These are phyloP conservation scores for Brachyopa scutellaris DNA, from an alignment of 2,888 invertebrate genomes.

Conservation along the genomic window DNA sequence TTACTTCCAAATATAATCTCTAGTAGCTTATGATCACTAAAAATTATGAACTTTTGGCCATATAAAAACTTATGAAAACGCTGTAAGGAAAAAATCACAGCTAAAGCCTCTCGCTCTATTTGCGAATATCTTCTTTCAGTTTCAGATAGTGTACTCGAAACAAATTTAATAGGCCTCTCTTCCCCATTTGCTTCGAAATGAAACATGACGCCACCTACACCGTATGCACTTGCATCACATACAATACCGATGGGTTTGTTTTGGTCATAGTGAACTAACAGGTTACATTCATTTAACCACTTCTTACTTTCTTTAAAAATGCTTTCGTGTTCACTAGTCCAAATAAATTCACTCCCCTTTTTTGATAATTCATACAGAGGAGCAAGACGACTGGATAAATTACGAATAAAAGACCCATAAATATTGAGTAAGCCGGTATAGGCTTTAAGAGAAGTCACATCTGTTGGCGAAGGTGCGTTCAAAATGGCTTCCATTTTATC, in stretches of 20 bases:
- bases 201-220: constrained; percentile 21
- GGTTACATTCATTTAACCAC: neutral
- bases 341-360: neutral
- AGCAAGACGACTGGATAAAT: neutral
- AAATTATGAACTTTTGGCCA: constrained; percentile 9
- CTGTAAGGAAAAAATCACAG: constrained; percentile 28
- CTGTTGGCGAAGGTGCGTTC: constrained; percentile 8
- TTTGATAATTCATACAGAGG: neutral
- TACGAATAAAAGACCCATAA: neutral
- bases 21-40: constrained; percentile 18
- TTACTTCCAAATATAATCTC: constrained; percentile 14
- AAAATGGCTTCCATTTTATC: constrained; percentile 20
- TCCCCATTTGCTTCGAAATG: constrained; percentile 40
- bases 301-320: neutral
- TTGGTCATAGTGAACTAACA: neutral
- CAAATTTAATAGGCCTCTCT: constrained; percentile 38
- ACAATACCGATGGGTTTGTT: constrained; percentile 9
- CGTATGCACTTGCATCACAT: constrained; percentile 39
- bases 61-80: constrained; percentile 28
- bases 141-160: constrained; percentile 26
- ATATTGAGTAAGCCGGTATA: neutral
- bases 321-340: neutral
- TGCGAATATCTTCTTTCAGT: constrained; percentile 42
- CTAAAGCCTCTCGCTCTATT: constrained; percentile 37
- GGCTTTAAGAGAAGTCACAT: neutral